phyloP scores from a whole-genome alignment of 2,113 vertebrate species.

The Orycteropus afer region DNA sequence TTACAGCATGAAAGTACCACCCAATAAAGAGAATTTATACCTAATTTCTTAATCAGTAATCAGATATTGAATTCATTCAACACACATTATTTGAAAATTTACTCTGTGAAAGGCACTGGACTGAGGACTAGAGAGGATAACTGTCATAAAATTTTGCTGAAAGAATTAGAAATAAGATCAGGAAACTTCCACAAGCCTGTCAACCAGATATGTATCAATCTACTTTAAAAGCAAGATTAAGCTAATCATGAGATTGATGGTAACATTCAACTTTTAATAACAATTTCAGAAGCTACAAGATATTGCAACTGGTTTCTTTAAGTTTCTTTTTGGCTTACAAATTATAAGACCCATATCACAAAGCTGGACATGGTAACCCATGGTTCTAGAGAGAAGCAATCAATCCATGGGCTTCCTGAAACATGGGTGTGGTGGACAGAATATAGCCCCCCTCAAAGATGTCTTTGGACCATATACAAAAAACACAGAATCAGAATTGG shows the following conservation, averaged over 20 bases:
- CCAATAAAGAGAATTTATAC: slow-evolving; percentile 12
- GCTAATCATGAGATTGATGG: background rate
- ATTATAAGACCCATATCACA: background rate
- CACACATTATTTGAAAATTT: slow-evolving; percentile 46
- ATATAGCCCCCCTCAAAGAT: slow-evolving; percentile 7
- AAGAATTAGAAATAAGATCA: slow-evolving; percentile 58
- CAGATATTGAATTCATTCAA: slow-evolving; percentile 25
- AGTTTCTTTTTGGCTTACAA: slow-evolving; percentile 23
- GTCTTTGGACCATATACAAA: background rate
- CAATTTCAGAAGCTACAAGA: slow-evolving; percentile 23
- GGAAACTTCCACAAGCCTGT: slow-evolving; percentile 28
- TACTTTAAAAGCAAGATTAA: slow-evolving; percentile 38
- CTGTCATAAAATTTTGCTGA: slow-evolving; percentile 31
- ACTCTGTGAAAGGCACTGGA: background rate
- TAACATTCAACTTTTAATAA: slow-evolving; percentile 43
- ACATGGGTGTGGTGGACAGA: background rate
- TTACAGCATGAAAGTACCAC: background rate
- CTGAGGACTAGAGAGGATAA: slow-evolving; percentile 11
- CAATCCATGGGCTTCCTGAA: background rate
- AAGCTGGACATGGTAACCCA: background rate
- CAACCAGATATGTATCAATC: slow-evolving; percentile 9
- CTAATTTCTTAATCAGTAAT: slow-evolving; percentile 12
- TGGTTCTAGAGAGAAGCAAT: slow-evolving; percentile 16
- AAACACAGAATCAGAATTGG: no score
- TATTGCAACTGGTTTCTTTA: slow-evolving; percentile 23